phyloP scores from a whole-genome alignment of 92 coral and sea anemone genomes.

The Epizoanthus ramosus region DNA sequence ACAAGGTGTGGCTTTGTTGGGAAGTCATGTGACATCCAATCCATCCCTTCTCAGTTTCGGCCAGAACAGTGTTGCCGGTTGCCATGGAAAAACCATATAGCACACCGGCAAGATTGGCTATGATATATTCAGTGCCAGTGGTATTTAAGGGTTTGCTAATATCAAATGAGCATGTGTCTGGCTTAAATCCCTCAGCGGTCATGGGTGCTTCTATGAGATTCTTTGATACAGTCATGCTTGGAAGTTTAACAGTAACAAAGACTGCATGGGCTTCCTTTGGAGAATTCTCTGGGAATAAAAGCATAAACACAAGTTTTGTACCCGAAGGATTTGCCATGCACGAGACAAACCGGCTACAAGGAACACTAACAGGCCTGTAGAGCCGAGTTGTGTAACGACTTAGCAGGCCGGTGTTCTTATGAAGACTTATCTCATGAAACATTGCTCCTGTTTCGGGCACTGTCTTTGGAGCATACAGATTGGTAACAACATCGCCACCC shows the following conservation, averaged over 20 bases:
- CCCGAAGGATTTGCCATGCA: slow-evolving; percentile 64
- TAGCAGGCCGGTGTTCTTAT: slow-evolving; percentile 53
- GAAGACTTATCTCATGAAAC: slow-evolving; percentile 64
- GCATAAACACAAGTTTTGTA: slow-evolving; percentile 64
- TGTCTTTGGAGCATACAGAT: slow-evolving; percentile 69
- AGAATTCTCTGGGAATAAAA: slow-evolving; percentile 68
- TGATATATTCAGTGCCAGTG: slow-evolving; percentile 72
- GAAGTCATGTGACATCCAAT: slow-evolving; percentile 69
- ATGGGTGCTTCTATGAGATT: slow-evolving; percentile 56
- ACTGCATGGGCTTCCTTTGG: slow-evolving; percentile 61
- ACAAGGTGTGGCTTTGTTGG: slow-evolving; percentile 56
- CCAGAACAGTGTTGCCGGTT: slow-evolving; percentile 76
- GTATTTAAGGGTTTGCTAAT: slow-evolving; percentile 65
- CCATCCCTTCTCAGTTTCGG: slow-evolving; percentile 66
- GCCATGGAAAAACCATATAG: slow-evolving; percentile 76
- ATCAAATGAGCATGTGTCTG: slow-evolving; percentile 58
- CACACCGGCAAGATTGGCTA: slow-evolving; percentile 62
- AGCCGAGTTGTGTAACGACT: slow-evolving; percentile 67
- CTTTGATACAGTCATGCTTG: slow-evolving; percentile 47
- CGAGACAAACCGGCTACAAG: slow-evolving; percentile 61
- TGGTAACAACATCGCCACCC: slow-evolving; percentile 49
- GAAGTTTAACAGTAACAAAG: slow-evolving; percentile 65
- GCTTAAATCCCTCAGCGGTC: slow-evolving; percentile 43
- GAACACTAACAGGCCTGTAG: slow-evolving; percentile 62
- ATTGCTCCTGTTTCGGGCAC: slow-evolving; percentile 80